phyloP scores from a whole-genome alignment of 2,888 invertebrate genomes.

The Seira musarum region DNA sequence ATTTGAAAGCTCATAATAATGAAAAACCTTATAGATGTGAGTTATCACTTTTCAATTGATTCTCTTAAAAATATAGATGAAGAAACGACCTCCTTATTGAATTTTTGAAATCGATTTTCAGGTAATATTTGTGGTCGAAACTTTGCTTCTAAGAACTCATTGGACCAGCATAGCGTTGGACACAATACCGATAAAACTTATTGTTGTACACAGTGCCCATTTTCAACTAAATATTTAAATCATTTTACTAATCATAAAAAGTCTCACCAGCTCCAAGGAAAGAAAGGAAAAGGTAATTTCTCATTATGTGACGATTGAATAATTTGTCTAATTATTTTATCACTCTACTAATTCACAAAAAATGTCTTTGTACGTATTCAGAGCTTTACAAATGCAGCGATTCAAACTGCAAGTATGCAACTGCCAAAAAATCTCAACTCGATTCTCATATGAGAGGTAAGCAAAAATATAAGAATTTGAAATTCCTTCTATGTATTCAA shows the following conservation, averaged over 20 bases:
- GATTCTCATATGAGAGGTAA: constrained; percentile 79
- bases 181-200: constrained; percentile 77
- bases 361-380: constrained; percentile 33
- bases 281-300: constrained; percentile 59
- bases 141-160: constrained; percentile 77
- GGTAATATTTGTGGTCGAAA: constrained; percentile 77
- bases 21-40: constrained; percentile 68
- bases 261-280: constrained; percentile 75
- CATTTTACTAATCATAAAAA: constrained; percentile 79
- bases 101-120: constrained; percentile 47
- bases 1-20: constrained; percentile 72
- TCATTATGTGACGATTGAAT: too few species aligned
- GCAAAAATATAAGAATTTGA: too few species aligned
- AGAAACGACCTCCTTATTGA: not conserved
- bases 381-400: constrained; percentile 75
- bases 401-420: constrained; percentile 78
- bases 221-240: constrained; percentile 79
- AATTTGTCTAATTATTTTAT: too few species aligned
- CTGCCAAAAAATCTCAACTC: constrained; percentile 79
- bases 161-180: constrained; percentile 77
- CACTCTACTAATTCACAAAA: too few species aligned
- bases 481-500: too few species aligned
- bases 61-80: not conserved
- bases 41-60: constrained; percentile 20
- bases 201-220: constrained; percentile 80